These are phyloP conservation scores for Coccyzus lansbergi DNA, from an alignment of 2,797 vertebrate species.

Conservation along the genomic window DNA sequence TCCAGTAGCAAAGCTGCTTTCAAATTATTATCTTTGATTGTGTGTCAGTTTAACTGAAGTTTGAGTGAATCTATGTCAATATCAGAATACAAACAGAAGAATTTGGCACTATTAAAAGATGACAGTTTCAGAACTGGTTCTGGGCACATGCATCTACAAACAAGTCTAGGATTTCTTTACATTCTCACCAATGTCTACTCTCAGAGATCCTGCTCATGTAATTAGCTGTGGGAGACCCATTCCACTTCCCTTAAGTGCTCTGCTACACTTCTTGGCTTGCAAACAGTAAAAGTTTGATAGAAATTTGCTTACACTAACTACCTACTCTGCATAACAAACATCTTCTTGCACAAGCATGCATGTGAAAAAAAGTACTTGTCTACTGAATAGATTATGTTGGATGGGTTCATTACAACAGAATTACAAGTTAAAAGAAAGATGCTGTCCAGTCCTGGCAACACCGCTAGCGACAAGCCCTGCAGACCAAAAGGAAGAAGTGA, in stretches of 20 bases:
- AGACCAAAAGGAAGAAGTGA: background rate
- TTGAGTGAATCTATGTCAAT: background rate
- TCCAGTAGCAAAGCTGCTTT: background rate
- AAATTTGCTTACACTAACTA: background rate
- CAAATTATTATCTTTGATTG: background rate
- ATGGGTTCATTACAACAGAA: background rate
- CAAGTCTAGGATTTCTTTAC: background rate
- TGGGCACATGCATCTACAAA: background rate
- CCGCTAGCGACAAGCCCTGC: background rate
- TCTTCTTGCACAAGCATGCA: background rate
- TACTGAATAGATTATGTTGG: background rate
- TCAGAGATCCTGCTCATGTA: background rate
- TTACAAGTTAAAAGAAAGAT: background rate
- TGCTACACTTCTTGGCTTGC: background rate
- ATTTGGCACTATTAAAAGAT: background rate
- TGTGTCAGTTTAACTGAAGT: background rate
- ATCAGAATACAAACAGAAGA: background rate
- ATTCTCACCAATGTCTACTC: background rate
- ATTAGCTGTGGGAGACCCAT: background rate
- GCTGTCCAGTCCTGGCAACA: background rate
- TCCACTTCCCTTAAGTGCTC: background rate
- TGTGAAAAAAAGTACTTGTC: background rate
- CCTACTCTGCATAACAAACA: background rate
- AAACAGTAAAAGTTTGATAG: background rate
- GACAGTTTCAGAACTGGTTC: background rate